Evolutionary conservation across 1,140 invertebrate genomes (phyloP).

Genomic region (Dolichoris vasculosae): DNA sequence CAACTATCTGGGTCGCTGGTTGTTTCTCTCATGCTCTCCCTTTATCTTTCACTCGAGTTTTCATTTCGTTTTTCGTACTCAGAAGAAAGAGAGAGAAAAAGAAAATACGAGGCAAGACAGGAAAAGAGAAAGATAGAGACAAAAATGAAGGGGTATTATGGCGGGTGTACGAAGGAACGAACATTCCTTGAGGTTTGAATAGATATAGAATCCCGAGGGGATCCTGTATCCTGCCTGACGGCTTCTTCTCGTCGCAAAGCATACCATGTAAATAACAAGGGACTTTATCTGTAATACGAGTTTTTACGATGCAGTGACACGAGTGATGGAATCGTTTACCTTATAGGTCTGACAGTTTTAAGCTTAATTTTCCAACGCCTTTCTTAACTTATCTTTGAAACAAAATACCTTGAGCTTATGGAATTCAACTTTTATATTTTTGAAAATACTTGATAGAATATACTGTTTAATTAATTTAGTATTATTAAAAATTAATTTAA

Average conservation of each 20-base stretch:
- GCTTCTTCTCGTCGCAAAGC: slow-evolving; percentile 8
- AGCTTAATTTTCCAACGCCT: background rate
- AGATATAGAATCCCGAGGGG: slow-evolving; percentile 10
- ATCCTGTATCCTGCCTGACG: slow-evolving; percentile 12
- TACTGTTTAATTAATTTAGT: no score
- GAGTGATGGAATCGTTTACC: slow-evolving; percentile 34
- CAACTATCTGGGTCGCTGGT: slow-evolving; percentile 24
- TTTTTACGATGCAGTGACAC: background rate
- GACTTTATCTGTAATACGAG: background rate
- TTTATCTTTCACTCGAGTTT: background rate
- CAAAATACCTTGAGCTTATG: no score
- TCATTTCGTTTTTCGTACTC: background rate
- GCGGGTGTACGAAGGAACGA: background rate
- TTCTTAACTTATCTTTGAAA: background rate
- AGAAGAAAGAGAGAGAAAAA: background rate
- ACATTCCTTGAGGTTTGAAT: slow-evolving; percentile 24
- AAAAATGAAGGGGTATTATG: background rate
- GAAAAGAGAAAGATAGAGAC: background rate
- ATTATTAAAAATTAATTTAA: no score
- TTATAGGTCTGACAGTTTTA: background rate
- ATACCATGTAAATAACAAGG: slow-evolving; percentile 28
- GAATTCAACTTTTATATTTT: no score
- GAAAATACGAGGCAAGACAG: background rate
- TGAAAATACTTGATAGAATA: no score
- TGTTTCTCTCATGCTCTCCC: background rate